Evolutionary conservation across 2,797 vertebrate genomes (phyloP), one percentile per base, ranked within the genome.

Genomic region (Valencia hispanica): DNA sequence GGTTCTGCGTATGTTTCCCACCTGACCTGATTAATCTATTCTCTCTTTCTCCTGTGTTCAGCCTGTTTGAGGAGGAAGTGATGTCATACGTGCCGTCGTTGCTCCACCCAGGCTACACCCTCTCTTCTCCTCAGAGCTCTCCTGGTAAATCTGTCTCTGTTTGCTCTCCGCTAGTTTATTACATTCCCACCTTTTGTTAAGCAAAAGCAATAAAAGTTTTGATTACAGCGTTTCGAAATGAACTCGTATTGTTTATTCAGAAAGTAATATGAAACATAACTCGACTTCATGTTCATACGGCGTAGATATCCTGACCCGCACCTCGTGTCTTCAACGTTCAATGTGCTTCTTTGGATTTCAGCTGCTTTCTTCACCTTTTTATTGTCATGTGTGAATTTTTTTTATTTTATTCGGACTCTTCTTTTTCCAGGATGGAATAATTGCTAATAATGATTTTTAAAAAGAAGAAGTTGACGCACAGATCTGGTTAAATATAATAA

Each of bases 31-130:
- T n/a, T n/a, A n/a, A n/a, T n/a, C n/a, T n/a, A n/a, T n/a, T n/a
- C n/a, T n/a, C n/a, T n/a, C n/a, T 81, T 41, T 63, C 84, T 89
- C 86, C 80, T 4, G 20, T 79, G 83, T 83, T 30, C 94, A 99
- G 98, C 91, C 95, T 99, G 83, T 99, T 99, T 94, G 98, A 99
- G 94, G 98, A 99, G 92, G 98, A 99, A 88, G 98, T 99, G 93
- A 99, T 99, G 98, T 99, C 98, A 0, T 99, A 98, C 6, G 96
- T 99, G 83, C 98, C 97, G 0, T 96, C 97, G 87, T 96, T 99
- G 94, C 96, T 99, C 82, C 96, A 98, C 92, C 96, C 97, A 45
- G 97, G 95, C 90, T 97, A 98, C 94, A 96, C 95, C 93, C 96
- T 98, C 75, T 96, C 98, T 30, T 99, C 98, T 1, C 98, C 98